Evolutionary conservation across 2,113 vertebrate genomes (phyloP), one percentile per base, ranked within the genome.

Genomic region (Hyla sarda): DNA sequence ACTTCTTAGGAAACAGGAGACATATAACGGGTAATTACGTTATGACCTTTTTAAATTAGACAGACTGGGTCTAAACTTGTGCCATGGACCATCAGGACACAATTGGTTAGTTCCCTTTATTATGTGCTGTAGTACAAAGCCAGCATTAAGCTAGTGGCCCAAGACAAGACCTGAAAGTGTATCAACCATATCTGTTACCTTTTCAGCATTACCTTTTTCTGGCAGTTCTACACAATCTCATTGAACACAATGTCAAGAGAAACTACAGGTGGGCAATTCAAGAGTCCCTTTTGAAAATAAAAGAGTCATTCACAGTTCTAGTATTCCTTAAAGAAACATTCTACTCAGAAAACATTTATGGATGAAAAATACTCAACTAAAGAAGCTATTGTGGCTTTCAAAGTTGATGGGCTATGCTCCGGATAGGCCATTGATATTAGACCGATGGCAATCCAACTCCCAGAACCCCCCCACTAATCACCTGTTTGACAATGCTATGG

Each of bases 151-250:
- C 30, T 45, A 45, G 34, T 28, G 48, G 23, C 12, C 69, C 50
- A 45, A 21, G 69, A 56, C 48, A 14, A 48, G 5, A 5, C 79
- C 16, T 9, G 19, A 50, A 23, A 48, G 62, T 50, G 32, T 48
- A 67, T 37, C 37, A 30, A 82, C 34, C n/a, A 37, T 83, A 72
- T 83, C 82, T 37, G 81, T 69, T 79, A 79, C 54, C 14, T 2
- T 25, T n/a, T 41, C 77, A 25, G 30, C 54, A 58, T 37, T 37
- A 41, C 25, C n/a, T 6, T 34, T 62, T 54, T 41, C 41, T 62
- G 75, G 75, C 48, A 32, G 0, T 21, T 13, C 1, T 37, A 41
- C 54, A 41, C 21, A 80, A 45, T 45, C 30, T 62, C 76, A 37
- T 58, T 80, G 54, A 41, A 5, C 9, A 4, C 16, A 37, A 71